Base-by-base conservation (phyloP, 2,797 vertebrate species). In the Enteromius trimaculatus region DNA sequence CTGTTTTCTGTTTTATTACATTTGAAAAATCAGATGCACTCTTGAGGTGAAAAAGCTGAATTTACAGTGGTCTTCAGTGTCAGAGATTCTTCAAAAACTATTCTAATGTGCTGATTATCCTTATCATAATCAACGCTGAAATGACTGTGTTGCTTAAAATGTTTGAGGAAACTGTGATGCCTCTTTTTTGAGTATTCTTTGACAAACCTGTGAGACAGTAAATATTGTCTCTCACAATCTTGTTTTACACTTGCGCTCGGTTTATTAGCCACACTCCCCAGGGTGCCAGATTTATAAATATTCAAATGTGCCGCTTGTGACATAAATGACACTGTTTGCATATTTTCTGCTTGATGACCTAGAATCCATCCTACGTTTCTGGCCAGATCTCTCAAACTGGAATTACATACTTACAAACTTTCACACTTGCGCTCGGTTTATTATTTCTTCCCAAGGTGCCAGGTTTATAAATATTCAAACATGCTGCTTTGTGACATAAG, bases 151-250 rank as follows among this genome's bases (percentile, higher is more conserved):
- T 16, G 58, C 11, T 7, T 62, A 55, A 58, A 11, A 58, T 58
- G 11, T 55, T 23, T 2, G 19, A 23, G 9, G 53, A 4, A 58
- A 58, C 53, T 58, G 53, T 23, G 53, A 58, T 11, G 10, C 11
- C n/a, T 62, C 13, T 29, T 6, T 62, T 62, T 62, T 62, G 13
- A 29, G 60, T 6, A 34, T 65, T 34, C 62, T 65, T 34, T 17
- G 6, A 31, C 29, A 14, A 7, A 71, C 83, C 76, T 51, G 79
- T 34, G 77, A 82, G 87, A 91, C 37, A 37, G 92, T 91, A 91
- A 93, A 94, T 92, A 93, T 93, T 92, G 90, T 92, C 86, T 79
- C 86, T 89, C 6, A 5, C 13, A 53, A 53, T 89, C 91, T 90
- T 83, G 1, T 60, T 91, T 91, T 88, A 81, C 85, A 77, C 77